Conservation (phyloP, 2,888 invertebrate species). For the Eristalis arbustorum region DNA sequence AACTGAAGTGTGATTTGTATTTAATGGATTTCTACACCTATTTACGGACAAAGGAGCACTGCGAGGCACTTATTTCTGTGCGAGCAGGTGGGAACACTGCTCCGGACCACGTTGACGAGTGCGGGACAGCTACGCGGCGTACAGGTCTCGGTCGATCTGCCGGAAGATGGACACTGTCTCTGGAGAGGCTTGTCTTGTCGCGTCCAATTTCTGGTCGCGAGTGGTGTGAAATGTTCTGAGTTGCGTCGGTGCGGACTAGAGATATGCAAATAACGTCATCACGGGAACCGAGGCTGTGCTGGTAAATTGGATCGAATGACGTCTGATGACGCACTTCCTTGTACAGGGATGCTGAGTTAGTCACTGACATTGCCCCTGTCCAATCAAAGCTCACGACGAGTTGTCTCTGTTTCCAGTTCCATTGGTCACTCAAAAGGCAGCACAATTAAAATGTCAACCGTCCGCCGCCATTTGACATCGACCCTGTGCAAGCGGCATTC, state of each 20-base stretch:
- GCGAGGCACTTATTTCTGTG: slow-evolving; percentile 41
- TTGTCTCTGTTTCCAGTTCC: background rate
- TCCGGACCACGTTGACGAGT: slow-evolving; percentile 28
- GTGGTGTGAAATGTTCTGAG: slow-evolving; percentile 9
- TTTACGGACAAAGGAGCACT: slow-evolving; percentile 38
- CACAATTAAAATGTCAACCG: slow-evolving; percentile 45
- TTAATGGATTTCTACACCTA: slow-evolving; percentile 69
- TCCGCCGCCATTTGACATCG: slow-evolving; percentile 38
- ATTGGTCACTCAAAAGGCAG: background rate
- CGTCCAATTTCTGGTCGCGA: background rate
- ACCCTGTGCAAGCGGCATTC: slow-evolving; percentile 1
- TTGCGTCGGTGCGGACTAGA: background rate
- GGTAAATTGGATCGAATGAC: background rate
- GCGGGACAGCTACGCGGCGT: background rate
- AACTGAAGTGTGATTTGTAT: slow-evolving; percentile 68
- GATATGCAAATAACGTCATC: background rate
- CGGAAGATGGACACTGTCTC: slow-evolving; percentile 48
- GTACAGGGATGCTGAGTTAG: background rate
- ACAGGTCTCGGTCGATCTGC: slow-evolving; percentile 53
- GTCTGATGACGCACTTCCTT: background rate
- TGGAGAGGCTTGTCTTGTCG: slow-evolving; percentile 15
- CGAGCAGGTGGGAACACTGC: slow-evolving; percentile 61
- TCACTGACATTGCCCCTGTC: too few species aligned
- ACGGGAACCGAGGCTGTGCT: background rate
- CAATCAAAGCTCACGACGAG: too few species aligned